Evolutionary conservation across 1,140 invertebrate species (phyloP).

Genomic region (Thaumatotibia leucotreta): DNA sequence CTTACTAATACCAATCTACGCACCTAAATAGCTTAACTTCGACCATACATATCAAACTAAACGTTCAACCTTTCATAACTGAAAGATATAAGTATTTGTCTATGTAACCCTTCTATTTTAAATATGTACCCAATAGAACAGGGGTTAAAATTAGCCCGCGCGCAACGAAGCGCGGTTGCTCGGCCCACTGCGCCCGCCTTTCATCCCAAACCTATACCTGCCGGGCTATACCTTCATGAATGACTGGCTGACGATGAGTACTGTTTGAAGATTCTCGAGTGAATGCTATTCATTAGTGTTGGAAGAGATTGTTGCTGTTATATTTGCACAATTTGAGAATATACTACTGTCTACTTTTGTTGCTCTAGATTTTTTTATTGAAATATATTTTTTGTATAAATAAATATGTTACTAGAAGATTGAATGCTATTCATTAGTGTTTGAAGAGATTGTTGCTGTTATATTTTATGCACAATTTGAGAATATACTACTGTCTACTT

Average conservation of each 20-base stretch:
- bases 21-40: too few relatives aligned
- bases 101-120: not conserved
- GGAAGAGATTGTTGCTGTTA: not conserved
- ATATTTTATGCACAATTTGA: not conserved
- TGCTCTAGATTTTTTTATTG: too few relatives aligned
- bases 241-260: not conserved
- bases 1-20: too few relatives aligned
- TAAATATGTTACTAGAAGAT: too few relatives aligned
- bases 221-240: not conserved
- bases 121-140: not conserved
- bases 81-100: not conserved
- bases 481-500: too few relatives aligned
- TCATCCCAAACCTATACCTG: constrained; percentile 38
- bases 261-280: not conserved
- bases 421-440: not conserved
- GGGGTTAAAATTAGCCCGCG: constrained; percentile 37
- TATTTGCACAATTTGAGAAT: not conserved
- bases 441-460: not conserved
- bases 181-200: constrained; percentile 31
- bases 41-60: too few relatives aligned
- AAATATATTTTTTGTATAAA: too few relatives aligned
- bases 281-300: not conserved
- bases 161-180: constrained; percentile 24
- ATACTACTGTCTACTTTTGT: too few relatives aligned
- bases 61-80: not conserved